phyloP scores from a whole-genome alignment of 2,888 invertebrate species.

The Ectobius pallidus region DNA sequence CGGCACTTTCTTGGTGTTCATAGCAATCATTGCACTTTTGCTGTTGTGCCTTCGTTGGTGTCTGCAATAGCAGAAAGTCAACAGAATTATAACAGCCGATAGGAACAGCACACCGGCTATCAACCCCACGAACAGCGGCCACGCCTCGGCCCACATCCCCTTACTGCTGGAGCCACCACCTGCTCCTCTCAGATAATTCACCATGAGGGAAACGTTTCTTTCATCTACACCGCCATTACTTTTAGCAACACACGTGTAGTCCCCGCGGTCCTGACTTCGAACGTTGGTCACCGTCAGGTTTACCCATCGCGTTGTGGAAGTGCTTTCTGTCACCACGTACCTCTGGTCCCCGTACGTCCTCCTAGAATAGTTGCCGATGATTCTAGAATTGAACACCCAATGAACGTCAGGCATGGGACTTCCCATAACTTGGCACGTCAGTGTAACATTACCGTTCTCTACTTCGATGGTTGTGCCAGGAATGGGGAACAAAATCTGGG shows the following conservation, averaged over 20 bases:
- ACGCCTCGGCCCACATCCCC: neutral
- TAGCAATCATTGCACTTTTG: slow-evolving; percentile 7
- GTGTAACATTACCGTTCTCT: slow-evolving; percentile 67
- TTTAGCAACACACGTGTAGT: slow-evolving; percentile 79
- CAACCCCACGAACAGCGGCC: slow-evolving; percentile 54
- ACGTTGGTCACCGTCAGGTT: slow-evolving; percentile 73
- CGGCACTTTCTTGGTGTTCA: slow-evolving; percentile 56
- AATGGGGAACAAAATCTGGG: slow-evolving; percentile 68
- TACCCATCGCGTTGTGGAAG: slow-evolving; percentile 57
- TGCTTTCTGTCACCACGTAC: slow-evolving; percentile 20
- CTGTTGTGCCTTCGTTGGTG: neutral
- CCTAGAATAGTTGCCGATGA: slow-evolving; percentile 54
- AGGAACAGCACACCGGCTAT: slow-evolving; percentile 59
- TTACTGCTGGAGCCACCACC: slow-evolving; percentile 46
- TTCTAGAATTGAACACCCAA: slow-evolving; percentile 72
- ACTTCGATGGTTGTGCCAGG: slow-evolving; percentile 65
- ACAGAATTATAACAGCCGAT: slow-evolving; percentile 50
- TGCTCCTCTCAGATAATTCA: slow-evolving; percentile 45
- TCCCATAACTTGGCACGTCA: slow-evolving; percentile 76
- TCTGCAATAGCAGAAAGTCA: slow-evolving; percentile 51
- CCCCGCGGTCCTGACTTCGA: slow-evolving; percentile 69
- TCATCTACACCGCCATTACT: slow-evolving; percentile 83
- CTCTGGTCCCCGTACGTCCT: slow-evolving; percentile 16
- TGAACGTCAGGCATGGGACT: slow-evolving; percentile 77
- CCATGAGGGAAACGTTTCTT: slow-evolving; percentile 71